Base-by-base conservation (phyloP, 92 coral and sea anemone genomes). In the Epizoanthus rinbou region DNA sequence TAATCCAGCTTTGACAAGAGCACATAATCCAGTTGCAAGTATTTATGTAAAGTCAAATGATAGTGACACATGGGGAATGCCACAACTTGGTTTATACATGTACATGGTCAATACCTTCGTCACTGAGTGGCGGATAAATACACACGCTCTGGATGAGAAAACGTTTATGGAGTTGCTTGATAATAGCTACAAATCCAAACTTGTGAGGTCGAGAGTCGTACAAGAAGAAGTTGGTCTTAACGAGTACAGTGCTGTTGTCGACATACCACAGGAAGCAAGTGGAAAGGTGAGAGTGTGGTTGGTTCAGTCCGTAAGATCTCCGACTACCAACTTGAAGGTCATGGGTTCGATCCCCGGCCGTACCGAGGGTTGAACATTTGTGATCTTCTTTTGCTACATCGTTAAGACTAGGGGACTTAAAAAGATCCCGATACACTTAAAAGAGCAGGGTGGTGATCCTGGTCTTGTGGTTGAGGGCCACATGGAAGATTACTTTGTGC, bases 271-370 rank as follows among this genome's bases (percentile, higher is more conserved):
- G 64, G 86, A 57, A 17, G 74, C 89, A 41, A 80, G 72, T 62
- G 83, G 76, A 68, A 80, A 91, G 89, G 95, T 89, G 75, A 73
- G 85, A n/a, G n/a, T n/a, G n/a, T n/a, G n/a, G n/a, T n/a, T n/a
- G n/a, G n/a, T n/a, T n/a, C n/a, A n/a, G n/a, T n/a, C n/a, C n/a
- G n/a, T n/a, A n/a, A n/a, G n/a, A n/a, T n/a, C 39, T 2, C 39
- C 4, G 39, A 35, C 39, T 35, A 35, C 39, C 2, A 35, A 35
- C 39, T 35, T 4, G 4, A 35, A n/a, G n/a, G n/a, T n/a, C n/a
- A n/a, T n/a, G n/a, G n/a, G n/a, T 4, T 35, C 39, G 39, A 35
- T 35, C 39, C 39, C 39, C 39, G 39, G 4, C 39, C n/a, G 4
- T 35, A 35, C 39, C 39, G 4, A 35, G 39, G 39, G 39, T 35